Conservation (phyloP, 1,140 invertebrate genomes). For the Drosophila funebris region DNA sequence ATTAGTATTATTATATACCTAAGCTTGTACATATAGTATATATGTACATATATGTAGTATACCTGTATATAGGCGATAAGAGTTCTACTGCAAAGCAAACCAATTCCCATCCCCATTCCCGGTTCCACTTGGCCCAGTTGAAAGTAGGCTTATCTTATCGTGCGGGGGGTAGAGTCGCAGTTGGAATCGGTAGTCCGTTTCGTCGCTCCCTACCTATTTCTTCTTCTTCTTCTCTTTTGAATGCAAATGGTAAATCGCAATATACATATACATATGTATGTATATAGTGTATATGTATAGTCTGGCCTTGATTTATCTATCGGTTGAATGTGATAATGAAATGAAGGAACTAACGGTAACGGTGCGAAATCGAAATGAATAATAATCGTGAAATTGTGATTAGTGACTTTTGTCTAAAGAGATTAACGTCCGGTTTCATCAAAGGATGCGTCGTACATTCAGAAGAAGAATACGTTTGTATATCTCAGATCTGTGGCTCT, state of each 20-base stretch:
- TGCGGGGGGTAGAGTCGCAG: neutral
- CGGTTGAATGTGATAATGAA: conserved; percentile 25
- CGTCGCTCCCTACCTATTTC: neutral
- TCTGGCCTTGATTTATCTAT: conserved; percentile 29
- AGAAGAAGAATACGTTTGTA: neutral
- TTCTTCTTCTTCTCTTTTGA: conserved; percentile 8
- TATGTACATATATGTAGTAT: neutral
- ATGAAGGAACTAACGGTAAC: neutral
- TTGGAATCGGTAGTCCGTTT: neutral
- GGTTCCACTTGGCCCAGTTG: conserved; percentile 18
- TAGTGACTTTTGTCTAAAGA: conserved; percentile 7
- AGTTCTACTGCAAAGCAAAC: neutral
- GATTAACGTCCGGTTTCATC: neutral
- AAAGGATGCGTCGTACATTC: neutral
- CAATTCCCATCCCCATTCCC: conserved; percentile 5
- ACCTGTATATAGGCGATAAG: conserved; percentile 26
- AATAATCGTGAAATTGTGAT: conserved; percentile 11
- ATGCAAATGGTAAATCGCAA: conserved; percentile 44
- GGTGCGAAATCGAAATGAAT: neutral
- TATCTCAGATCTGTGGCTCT: no score
- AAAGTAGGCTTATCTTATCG: conserved; percentile 40
- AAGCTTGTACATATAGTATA: neutral
- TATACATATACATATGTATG: neutral
- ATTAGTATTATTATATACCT: neutral
- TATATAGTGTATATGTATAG: neutral